Evolutionary conservation across 2,888 invertebrate genomes (phyloP), one percentile per base, ranked within the genome.

Genomic region (Bhutanitis thaidina): DNA sequence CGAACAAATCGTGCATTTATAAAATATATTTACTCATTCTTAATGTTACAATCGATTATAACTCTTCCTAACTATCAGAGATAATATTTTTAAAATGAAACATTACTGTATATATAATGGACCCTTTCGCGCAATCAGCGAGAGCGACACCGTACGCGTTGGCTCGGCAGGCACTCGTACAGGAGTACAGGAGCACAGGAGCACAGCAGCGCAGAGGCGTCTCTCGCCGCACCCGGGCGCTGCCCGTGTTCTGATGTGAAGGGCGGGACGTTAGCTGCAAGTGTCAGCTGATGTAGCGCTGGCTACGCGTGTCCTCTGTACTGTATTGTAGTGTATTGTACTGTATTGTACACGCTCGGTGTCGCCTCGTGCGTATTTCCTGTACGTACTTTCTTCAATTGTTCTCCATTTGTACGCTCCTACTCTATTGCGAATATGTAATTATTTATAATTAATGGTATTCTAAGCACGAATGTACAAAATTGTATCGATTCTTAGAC

Each of bases 51-150:
- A 35, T 50, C 8, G 7, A 20, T 20, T 51, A 13, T 38, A 27
- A 35, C 29, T 16, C 40, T 36, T 40, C 36, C 40, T 45, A 51
- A 52, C 45, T 62, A 68, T 61, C 71, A 77, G 76, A 80, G 71
- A 61, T 62, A 67, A 65, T 79, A 74, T 77, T 78, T 79, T 78
- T 68, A 69, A 77, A 68, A 13, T 40, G 39, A 45, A 27, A 45
- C 7, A 9, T 40, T 45, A 45, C 29, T 51, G 50, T 51, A 40
- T 40, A 38, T 35, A 7, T 12, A 20, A 12, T n/a, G 36, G 15
- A 15, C 1, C 36, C 15, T 14, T n/a, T 10, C 20, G 20, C 3
- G 5, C 3, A 20, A 20, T 20, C 7, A 20, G 10, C 12, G 4
- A 2, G 16, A 20, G 16, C 20, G n/a, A 7, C n/a, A 10, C 7